Evolutionary conservation across 2,888 invertebrate genomes (phyloP).

Genomic region (Dolichomitus sp.): DNA sequence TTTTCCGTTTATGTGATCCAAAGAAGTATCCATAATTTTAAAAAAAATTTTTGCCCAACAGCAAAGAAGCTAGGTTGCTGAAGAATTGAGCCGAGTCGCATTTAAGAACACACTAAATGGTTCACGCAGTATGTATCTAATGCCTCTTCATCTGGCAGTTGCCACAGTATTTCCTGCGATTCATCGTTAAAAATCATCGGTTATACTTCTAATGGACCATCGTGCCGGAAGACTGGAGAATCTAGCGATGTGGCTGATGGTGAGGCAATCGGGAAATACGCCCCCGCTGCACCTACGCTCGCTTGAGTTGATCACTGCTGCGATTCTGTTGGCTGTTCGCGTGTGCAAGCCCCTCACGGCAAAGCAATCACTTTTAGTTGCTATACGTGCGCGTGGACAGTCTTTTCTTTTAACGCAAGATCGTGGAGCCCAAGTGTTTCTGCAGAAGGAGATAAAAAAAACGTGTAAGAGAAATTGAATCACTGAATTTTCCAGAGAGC

Average conservation of each 20-base stretch:
- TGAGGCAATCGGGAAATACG: constrained; percentile 4
- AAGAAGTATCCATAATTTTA: background rate
- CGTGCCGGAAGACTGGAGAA: constrained; percentile 26
- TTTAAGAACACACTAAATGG: background rate
- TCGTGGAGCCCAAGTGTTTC: background rate
- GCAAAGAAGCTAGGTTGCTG: no score
- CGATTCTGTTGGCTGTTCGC: background rate
- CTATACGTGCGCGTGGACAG: background rate
- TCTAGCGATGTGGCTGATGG: constrained; percentile 8
- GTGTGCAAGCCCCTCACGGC: background rate
- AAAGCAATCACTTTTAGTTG: constrained; percentile 12
- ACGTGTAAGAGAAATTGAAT: background rate
- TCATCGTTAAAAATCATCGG: constrained; percentile 15
- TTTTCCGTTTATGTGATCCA: no score
- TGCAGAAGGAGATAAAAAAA: background rate
- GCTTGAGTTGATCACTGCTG: constrained; percentile 1
- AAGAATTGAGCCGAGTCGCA: no score
- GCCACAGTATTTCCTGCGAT: background rate
- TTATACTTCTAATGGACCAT: constrained; percentile 13
- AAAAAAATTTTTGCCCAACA: background rate
- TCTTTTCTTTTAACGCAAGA: no score
- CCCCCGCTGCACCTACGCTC: constrained; percentile 11
- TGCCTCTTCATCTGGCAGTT: background rate
- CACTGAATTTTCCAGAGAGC: background rate
- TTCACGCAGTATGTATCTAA: background rate